Evolutionary conservation across 2,113 vertebrate genomes (phyloP), one percentile per base, ranked within the genome.

Genomic region (Pseudorhombus dupliciocellatus): DNA sequence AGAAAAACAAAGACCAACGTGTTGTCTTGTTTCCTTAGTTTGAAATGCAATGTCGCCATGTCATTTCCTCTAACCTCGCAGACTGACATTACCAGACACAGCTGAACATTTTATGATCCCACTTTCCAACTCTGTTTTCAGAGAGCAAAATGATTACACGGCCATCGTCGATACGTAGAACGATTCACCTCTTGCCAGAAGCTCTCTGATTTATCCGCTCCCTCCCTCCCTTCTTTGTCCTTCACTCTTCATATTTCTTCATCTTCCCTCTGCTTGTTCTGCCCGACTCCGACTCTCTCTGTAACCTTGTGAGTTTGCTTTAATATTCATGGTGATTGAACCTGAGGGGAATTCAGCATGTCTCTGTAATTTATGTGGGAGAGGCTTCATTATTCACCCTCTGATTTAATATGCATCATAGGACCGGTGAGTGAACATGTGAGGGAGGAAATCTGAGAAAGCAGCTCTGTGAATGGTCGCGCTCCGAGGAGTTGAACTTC

Each of bases 271-370:
- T 8, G 16, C 56, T 65, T 51, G 46, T 73, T 70, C 70, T 46
- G 40, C 56, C 55, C 5, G 46, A 79, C 74, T 63, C 14, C 48
- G 1, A 76, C 61, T 82, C 63, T 42, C 24, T 51, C 63, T 62
- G 66, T 84, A 83, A 84, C 83, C 75, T 89, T 82, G 68, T 54
- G 73, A 78, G 77, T 89, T 90, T 84, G 46, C 85, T 87, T 91
- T 88, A 88, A 90, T 90, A 90, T 92, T 88, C 84, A 90, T 80
- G 58, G 79, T 77, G 81, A 86, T 74, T 82, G 63, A 89, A 89
- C 84, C 84, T 83, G 69, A 20, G 70, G 86, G 84, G 83, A 86
- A 87, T 84, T 87, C 81, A 61, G 68, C 64, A 40, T 83, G 87
- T 88, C 87, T 88, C 73, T 77, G 70, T 88, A 85, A 88, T 92